A percentile compares a stretch with the other conserved stretches of the same genome.
Conservation (phyloP, 2,888 invertebrate species). For the Andrena hattorfiana region DNA sequence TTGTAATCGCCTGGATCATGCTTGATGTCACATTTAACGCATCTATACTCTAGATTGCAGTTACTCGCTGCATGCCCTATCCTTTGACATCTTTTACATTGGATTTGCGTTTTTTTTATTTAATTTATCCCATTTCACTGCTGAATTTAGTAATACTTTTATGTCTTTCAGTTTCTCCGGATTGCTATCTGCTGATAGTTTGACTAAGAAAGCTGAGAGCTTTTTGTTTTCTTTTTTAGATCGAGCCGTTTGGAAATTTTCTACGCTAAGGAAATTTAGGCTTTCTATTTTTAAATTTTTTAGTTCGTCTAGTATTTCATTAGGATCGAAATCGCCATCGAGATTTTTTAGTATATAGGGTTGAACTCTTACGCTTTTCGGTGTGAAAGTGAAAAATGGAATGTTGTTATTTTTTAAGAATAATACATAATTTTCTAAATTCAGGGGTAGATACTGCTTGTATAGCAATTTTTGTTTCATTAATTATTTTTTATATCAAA, state of each 20-base stretch:
- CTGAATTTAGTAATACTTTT: not conserved
- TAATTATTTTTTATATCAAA: too few species aligned
- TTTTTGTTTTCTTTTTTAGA: not conserved
- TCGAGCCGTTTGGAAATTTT: not conserved
- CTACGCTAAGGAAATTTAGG: not conserved
- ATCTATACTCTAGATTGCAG: not conserved
- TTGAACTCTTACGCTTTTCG: too few species aligned
- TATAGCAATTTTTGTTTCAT: too few species aligned
- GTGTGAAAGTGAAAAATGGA: too few species aligned
- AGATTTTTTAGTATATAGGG: not conserved
- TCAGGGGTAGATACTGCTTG: too few species aligned
- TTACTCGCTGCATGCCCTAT: not conserved
- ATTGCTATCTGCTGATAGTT: not conserved
- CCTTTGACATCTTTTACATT: constrained; percentile 1
- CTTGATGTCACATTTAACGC: not conserved
- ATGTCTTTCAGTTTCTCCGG: not conserved
- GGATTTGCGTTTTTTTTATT: not conserved
- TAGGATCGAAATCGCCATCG: not conserved
- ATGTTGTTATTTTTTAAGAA: too few species aligned
- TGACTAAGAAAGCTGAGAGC: not conserved
- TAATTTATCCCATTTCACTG: not conserved
- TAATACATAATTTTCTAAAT: too few species aligned
- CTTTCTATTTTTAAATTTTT: not conserved
- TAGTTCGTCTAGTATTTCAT: not conserved
- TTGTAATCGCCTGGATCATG: not conserved